Conservation (phyloP, 2,113 vertebrate species). For the Cyanoramphus novaezelandiae region DNA sequence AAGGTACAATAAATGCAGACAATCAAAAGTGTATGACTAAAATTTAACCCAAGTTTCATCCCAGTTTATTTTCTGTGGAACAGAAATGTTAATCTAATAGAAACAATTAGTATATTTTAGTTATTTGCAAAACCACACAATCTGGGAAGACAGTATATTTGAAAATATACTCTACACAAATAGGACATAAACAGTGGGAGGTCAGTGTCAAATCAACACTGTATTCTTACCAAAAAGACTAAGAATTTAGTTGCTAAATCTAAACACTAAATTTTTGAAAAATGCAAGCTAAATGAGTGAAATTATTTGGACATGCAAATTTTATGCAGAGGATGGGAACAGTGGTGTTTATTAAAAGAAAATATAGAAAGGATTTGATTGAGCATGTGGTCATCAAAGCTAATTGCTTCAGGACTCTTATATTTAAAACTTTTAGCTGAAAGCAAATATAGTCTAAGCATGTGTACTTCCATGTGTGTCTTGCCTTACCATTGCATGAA, state of each 20-base stretch:
- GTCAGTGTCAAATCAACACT: background rate
- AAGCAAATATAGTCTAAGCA: background rate
- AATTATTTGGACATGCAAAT: background rate
- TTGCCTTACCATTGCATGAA: background rate
- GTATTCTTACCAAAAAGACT: background rate
- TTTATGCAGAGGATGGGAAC: background rate
- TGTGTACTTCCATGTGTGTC: background rate
- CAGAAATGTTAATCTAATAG: background rate
- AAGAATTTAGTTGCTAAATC: background rate
- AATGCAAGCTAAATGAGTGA: background rate
- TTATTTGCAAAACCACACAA: background rate
- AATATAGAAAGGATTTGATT: background rate
- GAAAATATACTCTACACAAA: background rate
- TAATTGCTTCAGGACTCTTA: background rate
- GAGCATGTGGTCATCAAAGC: background rate
- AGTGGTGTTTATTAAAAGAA: background rate
- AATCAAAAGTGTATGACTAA: background rate
- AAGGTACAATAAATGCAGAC: conserved; percentile 80
- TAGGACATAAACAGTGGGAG: background rate
- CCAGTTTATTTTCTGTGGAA: background rate
- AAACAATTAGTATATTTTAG: background rate
- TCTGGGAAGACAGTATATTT: background rate
- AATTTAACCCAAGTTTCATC: background rate
- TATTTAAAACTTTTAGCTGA: background rate
- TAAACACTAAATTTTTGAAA: background rate